Evolutionary conservation across 2,888 invertebrate genomes (phyloP), one percentile per base, ranked within the genome.

Genomic region (Drosophila fungiperda): DNA sequence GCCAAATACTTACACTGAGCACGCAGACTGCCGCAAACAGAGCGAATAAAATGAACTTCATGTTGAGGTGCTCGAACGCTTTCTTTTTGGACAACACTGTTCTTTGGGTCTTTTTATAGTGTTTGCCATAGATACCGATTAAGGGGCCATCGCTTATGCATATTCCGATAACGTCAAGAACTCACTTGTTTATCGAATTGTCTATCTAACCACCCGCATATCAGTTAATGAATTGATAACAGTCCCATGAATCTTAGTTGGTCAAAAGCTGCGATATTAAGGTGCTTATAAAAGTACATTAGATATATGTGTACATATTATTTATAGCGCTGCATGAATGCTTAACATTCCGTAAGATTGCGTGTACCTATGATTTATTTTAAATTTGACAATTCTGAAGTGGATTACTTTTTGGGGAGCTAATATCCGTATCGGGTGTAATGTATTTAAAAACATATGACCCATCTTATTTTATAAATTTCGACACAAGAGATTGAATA

Each of bases 1-100:
- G 12, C 5, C n/a, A 29, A 7, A 8, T 53, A 81, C 79, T 87
- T 55, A 83, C 89, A 48, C 76, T 64, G 42, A 86, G 42, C 62
- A 90, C 77, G 61, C 79, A 80, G 33, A 86, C 17, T 9, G 77
- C 86, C 8, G 76, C 83, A 36, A 84, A 12, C n/a, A 86, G 53
- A 36, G 78, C 73, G 45, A 90, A 59, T 33, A 83, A 38, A 7
- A 80, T 73, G 35, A 80, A 68, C 76, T 89, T 90, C 89, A 89
- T 89, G 15, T 73, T 82, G 53, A 40, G 77, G 17, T 29, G 49
- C 55, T 49, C n/a, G 4, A 72, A 49, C 49, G 64, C 40, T 49
- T 62, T 76, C 55, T 78, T 59, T 38, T 57, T 50, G 29, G n/a
- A 15, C 42, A 26, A 15, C 11, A 5, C n/a, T 3, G 12, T 4